Evolutionary conservation across 2,797 vertebrate genomes (phyloP), one percentile per base, ranked within the genome.

Genomic region (Poecilia velifera): DNA sequence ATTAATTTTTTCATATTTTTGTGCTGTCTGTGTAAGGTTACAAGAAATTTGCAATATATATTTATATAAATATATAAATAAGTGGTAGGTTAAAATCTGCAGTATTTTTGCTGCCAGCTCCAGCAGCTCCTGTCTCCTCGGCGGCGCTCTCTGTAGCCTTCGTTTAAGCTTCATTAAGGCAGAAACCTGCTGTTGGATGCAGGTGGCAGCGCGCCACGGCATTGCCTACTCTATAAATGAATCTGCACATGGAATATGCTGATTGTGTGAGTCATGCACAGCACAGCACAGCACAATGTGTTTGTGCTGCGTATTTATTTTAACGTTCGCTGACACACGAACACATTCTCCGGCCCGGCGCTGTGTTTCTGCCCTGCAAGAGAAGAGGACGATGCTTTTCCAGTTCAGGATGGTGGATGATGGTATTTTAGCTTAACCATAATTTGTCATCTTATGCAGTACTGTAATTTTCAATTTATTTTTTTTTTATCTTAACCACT

Each of bases 251-350:
- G 72, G 74, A 71, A 74, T 82, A 86, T 73, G 80, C 64, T 79
- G 77, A 80, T 66, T 34, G 73, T 77, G 59, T 76, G 81, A 88
- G 74, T 82, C 79, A 80, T 31, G 8, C 79, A 55, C 64, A 66
- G 66, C 3, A 45, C 39, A 41, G 39, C 39, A 59, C 74, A 77
- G 55, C 13, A 49, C 36, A 75, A 20, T 74, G 73, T 79, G 77
- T 81, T 68, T 73, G 43, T 55, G 12, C 43, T 77, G 74, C 71
- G 16, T 70, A 70, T 62, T 74, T 82, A 51, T 45, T 62, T 73
- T 28, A 8, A 12, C 46, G 41, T 62, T 64, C 36, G 6, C 57
- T 39, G 49, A 53, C 74, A 34, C 74, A 66, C 6, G 28, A 74
- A 31, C 59, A 64, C 59, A 76, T 51, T 73, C 6, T 5, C 62